phyloP scores from a whole-genome alignment of 2,113 vertebrate species.

The Aleadryas rufinucha region DNA sequence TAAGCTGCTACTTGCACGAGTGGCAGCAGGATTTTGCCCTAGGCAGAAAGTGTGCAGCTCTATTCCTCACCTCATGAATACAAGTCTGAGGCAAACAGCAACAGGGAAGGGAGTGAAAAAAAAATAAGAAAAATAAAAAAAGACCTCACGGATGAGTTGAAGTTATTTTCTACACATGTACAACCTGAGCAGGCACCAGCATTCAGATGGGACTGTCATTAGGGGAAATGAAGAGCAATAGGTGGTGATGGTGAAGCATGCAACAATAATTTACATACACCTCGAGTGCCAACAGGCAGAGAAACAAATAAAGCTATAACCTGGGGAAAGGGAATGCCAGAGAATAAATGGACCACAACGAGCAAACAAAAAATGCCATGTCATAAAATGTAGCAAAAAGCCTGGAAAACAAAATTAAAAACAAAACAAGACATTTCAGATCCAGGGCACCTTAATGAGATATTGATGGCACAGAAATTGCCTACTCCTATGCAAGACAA shows the following conservation, averaged over 20 bases:
- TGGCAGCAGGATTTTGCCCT: neutral
- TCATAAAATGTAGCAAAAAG: constrained; percentile 36
- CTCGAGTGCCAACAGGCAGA: neutral
- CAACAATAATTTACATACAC: constrained; percentile 33
- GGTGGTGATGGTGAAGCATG: constrained; percentile 17
- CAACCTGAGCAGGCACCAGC: neutral
- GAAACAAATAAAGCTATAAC: constrained; percentile 52
- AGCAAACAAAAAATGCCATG: constrained; percentile 21
- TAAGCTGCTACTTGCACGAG: neutral
- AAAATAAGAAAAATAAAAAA: neutral
- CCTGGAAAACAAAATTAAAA: constrained; percentile 25
- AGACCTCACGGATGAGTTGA: neutral
- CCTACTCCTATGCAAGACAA: constrained; percentile 47
- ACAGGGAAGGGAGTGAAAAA: neutral
- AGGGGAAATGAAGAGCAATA: constrained; percentile 48
- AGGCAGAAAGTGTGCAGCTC: neutral
- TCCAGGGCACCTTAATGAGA: constrained; percentile 47
- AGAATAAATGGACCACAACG: constrained; percentile 25
- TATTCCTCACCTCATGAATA: neutral
- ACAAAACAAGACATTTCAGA: neutral
- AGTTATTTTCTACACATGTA: neutral
- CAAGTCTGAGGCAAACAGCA: neutral
- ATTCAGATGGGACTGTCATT: neutral
- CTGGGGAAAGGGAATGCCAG: neutral
- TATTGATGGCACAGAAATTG: constrained; percentile 58